These are phyloP conservation scores for Caenorhabditis brenneri DNA, from an alignment of 1,140 invertebrate species.

Conservation along the genomic window DNA sequence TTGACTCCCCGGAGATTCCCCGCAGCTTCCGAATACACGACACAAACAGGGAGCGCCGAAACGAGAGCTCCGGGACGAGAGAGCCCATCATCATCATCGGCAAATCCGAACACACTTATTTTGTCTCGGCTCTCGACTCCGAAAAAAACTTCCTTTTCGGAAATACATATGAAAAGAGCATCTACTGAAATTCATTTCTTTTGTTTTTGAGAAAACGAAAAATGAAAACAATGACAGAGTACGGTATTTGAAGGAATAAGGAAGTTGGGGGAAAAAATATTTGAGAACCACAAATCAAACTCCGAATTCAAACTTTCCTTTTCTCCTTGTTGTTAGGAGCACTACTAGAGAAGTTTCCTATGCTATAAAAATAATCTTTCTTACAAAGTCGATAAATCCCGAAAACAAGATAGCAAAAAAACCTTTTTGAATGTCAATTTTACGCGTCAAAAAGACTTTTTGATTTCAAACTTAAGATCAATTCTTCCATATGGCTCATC, in stretches of 20 bases:
- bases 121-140: slow-evolving; percentile 1
- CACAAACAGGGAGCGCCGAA: slow-evolving; percentile 29
- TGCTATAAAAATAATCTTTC: no score
- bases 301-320: no score
- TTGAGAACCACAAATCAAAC: no score
- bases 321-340: no score
- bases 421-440: no score
- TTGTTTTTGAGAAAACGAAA: not conserved
- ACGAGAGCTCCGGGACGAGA: slow-evolving; percentile 15
- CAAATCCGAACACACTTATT: slow-evolving; percentile 39
- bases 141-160: slow-evolving; percentile 41
- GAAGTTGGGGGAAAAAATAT: no score
- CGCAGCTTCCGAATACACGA: slow-evolving; percentile 1
- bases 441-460: no score
- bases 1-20: slow-evolving; percentile 34
- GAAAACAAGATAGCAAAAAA: no score
- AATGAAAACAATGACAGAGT: not conserved
- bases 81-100: slow-evolving; percentile 38
- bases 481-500: no score
- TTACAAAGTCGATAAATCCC: no score
- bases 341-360: no score
- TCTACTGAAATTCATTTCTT: not conserved
- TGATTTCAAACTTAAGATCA: no score
- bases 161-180: slow-evolving; percentile 16
- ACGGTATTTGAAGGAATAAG: not conserved